A percentile compares a stretch with the other conserved stretches of the same genome.
These are phyloP conservation scores for Oryzias javanicus DNA, from an alignment of 2,113 vertebrate species.

Conservation along the genomic window DNA sequence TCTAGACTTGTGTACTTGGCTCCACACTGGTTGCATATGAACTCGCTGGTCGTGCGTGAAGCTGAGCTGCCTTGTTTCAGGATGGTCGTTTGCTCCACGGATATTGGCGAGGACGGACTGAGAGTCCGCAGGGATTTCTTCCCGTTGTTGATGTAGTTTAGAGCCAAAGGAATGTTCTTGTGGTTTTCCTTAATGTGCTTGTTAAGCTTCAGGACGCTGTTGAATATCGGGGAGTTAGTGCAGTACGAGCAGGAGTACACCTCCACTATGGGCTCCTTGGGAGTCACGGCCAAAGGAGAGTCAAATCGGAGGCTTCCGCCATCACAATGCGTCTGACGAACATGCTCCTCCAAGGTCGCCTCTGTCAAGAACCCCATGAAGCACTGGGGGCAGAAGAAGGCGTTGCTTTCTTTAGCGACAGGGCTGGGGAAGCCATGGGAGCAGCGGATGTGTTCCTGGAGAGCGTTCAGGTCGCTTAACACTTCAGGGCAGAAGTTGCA, in stretches of 20 bases:
- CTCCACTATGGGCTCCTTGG: constrained; percentile 94
- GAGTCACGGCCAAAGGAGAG: constrained; percentile 89
- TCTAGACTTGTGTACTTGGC: constrained; percentile 94
- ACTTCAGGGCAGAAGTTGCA: constrained; percentile 98
- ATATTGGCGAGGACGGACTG: constrained; percentile 92
- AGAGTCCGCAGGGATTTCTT: constrained; percentile 90
- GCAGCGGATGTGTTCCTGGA: constrained; percentile 97
- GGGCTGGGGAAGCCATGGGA: constrained; percentile 93
- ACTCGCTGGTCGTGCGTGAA: constrained; percentile 86
- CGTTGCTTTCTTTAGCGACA: constrained; percentile 94
- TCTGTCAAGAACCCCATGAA: constrained; percentile 99
- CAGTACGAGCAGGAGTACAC: constrained; percentile 98
- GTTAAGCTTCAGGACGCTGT: constrained; percentile 93
- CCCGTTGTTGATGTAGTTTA: constrained; percentile 96
- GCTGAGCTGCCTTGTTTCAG: constrained; percentile 88
- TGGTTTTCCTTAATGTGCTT: constrained; percentile 99
- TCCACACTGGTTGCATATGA: constrained; percentile 95
- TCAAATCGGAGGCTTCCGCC: constrained; percentile 91
- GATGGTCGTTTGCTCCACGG: constrained; percentile 86
- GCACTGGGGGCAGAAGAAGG: constrained; percentile 98
- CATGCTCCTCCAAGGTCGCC: constrained; percentile 94
- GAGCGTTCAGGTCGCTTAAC: constrained; percentile 90
- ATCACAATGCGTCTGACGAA: constrained; percentile 94
- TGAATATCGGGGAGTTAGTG: constrained; percentile 97
- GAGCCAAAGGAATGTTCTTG: constrained; percentile 97